Percentiles rank a stretch among this genome's conserved stretches.
phyloP scores from a whole-genome alignment of 2,888 invertebrate genomes.

The Drosophila prolongata region DNA sequence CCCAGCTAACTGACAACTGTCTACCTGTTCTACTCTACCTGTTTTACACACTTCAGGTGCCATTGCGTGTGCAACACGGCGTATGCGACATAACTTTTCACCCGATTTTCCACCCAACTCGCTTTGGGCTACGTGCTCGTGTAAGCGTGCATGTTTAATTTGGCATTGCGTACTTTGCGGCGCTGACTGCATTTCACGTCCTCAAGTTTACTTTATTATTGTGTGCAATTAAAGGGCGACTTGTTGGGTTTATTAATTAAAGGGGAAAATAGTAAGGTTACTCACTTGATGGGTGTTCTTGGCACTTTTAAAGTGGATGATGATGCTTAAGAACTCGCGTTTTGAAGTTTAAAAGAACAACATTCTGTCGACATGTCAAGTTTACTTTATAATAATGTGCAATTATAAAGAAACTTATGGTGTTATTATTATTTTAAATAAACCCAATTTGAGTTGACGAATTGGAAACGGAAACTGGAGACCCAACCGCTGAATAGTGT shows the following conservation, averaged over 20 bases:
- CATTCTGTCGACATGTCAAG: too few relatives aligned
- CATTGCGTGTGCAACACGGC: conserved; percentile 65
- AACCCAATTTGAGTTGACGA: neutral
- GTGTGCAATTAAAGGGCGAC: conserved; percentile 22
- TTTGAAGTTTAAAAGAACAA: too few relatives aligned
- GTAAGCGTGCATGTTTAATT: conserved; percentile 75
- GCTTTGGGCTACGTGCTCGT: conserved; percentile 54
- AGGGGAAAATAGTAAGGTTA: neutral
- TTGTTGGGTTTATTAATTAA: conserved; percentile 3
- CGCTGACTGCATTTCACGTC: conserved; percentile 53
- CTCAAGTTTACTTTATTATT: conserved; percentile 33
- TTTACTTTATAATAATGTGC: too few relatives aligned
- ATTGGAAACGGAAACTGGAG: conserved; percentile 6
- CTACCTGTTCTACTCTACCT: conserved; percentile 11
- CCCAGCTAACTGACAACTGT: conserved; percentile 54
- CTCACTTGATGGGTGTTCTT: too few relatives aligned
- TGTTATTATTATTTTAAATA: too few relatives aligned
- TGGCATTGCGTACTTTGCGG: conserved; percentile 64
- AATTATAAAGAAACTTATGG: too few relatives aligned
- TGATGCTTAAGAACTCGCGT: neutral
- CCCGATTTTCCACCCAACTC: conserved; percentile 3
- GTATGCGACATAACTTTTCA: conserved; percentile 59
- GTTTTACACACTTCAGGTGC: conserved; percentile 54
- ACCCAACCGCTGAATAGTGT: conserved; percentile 21
- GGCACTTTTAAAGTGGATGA: neutral